Conservation (phyloP, 2,888 invertebrate species). For the Pyrrhia umbra region DNA sequence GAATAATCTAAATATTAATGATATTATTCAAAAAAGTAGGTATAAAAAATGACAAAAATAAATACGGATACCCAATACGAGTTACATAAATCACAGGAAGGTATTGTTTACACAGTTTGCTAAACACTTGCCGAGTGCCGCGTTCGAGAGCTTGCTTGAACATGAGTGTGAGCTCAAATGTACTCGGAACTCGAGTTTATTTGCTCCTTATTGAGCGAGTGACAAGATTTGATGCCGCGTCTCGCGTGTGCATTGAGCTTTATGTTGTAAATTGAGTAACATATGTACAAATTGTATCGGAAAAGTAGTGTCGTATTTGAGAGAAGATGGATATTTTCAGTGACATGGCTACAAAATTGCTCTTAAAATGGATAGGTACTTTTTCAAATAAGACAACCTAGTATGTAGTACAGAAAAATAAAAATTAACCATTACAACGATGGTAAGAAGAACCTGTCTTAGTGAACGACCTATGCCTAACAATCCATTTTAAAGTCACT, state of each 20-base stretch:
- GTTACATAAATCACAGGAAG: slow-evolving; percentile 72
- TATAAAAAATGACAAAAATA: slow-evolving; percentile 49
- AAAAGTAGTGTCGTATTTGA: slow-evolving; percentile 20
- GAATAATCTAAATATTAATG: not conserved
- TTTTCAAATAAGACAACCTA: too few species aligned
- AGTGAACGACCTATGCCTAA: too few species aligned
- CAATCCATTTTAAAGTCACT: too few species aligned
- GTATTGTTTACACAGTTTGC: slow-evolving; percentile 82
- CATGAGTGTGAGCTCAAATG: slow-evolving; percentile 80
- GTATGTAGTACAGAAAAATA: too few species aligned
- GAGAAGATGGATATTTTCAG: slow-evolving; percentile 24
- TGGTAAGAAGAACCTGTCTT: too few species aligned
- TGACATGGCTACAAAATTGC: not conserved
- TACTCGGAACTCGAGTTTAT: slow-evolving; percentile 81
- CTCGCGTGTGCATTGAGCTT: slow-evolving; percentile 66
- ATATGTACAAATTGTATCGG: slow-evolving; percentile 29
- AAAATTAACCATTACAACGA: too few species aligned
- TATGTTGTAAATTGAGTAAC: slow-evolving; percentile 55
- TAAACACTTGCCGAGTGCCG: slow-evolving; percentile 80
- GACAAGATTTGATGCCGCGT: slow-evolving; percentile 77
- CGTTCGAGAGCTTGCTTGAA: slow-evolving; percentile 72
- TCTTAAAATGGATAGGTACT: not conserved
- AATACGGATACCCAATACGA: slow-evolving; percentile 70
- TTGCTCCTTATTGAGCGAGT: slow-evolving; percentile 82
- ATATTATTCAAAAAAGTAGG: not conserved